phyloP scores from a whole-genome alignment of 2,888 invertebrate species.

The Chalcis sispes region DNA sequence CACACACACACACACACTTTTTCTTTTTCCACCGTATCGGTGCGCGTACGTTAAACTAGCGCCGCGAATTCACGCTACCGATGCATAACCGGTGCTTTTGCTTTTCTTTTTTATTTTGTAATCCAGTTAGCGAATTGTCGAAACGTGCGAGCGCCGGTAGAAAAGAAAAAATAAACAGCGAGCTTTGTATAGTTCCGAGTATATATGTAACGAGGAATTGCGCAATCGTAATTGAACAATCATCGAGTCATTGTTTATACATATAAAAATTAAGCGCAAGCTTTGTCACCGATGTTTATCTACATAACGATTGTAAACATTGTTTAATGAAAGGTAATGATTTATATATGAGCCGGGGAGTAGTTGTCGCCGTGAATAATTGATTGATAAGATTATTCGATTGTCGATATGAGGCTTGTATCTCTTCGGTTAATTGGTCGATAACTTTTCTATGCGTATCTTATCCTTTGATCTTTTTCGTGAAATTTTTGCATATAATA shows the following conservation, averaged over 20 bases:
- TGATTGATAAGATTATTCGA: conserved; percentile 14
- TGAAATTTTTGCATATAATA: no score
- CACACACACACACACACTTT: neutral
- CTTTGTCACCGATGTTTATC: neutral
- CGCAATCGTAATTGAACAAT: conserved; percentile 11
- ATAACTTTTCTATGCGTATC: no score
- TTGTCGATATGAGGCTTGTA: neutral
- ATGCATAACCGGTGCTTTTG: no score
- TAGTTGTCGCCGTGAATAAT: conserved; percentile 3
- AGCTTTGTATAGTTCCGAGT: no score
- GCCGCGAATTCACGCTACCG: no score
- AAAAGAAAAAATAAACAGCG: no score
- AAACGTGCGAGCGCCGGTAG: no score
- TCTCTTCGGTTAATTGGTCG: conserved; percentile 8
- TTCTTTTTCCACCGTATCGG: neutral
- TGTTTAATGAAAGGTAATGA: neutral
- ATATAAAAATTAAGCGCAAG: neutral
- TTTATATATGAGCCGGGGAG: neutral
- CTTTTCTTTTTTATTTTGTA: no score
- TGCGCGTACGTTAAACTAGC: no score
- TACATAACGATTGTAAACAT: neutral
- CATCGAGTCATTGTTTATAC: no score
- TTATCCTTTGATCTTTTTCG: no score
- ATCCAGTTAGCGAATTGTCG: no score
- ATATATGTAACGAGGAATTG: neutral